These are phyloP conservation scores for Pandemis corylana DNA, from an alignment of 2,888 invertebrate genomes.

Conservation along the genomic window DNA sequence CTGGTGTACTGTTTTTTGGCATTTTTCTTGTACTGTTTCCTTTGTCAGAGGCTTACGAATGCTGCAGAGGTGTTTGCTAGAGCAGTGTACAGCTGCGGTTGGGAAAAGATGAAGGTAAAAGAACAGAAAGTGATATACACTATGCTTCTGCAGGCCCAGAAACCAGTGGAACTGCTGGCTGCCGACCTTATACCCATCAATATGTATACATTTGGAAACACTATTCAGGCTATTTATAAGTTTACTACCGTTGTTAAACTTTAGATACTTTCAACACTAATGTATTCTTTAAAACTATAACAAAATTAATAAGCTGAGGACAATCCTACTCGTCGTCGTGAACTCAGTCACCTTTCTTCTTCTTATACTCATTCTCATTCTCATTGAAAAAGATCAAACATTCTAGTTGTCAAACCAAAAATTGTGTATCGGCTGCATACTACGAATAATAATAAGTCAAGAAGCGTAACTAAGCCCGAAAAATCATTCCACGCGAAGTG, in stretches of 20 bases:
- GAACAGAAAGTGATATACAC: conserved; percentile 64
- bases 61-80: conserved; percentile 67
- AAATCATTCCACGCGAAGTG: too few species aligned
- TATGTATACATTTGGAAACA: conserved; percentile 73
- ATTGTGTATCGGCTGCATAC: too few species aligned
- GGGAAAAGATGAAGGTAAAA: conserved; percentile 69
- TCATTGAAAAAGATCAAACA: too few species aligned
- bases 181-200: conserved; percentile 75
- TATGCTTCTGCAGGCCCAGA: conserved; percentile 68
- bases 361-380: too few species aligned
- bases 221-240: conserved; percentile 70
- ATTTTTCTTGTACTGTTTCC: conserved; percentile 73
- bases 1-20: conserved; percentile 66
- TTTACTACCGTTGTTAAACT: conserved; percentile 72
- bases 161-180: conserved; percentile 65
- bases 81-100: conserved; percentile 72
- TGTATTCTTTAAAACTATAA: too few species aligned
- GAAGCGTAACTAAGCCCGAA: too few species aligned
- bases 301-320: too few species aligned
- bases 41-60: conserved; percentile 69
- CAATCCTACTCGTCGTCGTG: too few species aligned
- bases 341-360: too few species aligned
- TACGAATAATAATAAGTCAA: too few species aligned
- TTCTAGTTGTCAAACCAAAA: too few species aligned
- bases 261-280: neutral